A percentile compares a stretch with the other conserved stretches of the same genome.
These are phyloP conservation scores for Trachelus iudaicus DNA, from an alignment of 2,888 invertebrate genomes.

Conservation along the genomic window DNA sequence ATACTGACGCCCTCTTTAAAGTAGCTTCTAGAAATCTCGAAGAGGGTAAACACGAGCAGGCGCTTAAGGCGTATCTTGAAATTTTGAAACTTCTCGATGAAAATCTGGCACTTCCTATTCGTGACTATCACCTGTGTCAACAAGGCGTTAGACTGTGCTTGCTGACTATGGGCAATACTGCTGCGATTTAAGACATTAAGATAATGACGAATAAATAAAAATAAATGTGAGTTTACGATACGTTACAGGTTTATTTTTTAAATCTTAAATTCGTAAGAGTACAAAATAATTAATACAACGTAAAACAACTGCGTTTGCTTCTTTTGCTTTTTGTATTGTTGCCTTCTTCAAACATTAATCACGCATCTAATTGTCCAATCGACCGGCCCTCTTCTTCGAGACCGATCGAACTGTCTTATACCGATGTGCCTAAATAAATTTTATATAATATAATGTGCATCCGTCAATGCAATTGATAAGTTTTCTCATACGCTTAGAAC, in stretches of 20 bases:
- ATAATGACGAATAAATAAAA: neutral
- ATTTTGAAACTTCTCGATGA: constrained; percentile 76
- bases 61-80: constrained; percentile 74
- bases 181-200: constrained; percentile 24
- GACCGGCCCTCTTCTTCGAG: neutral
- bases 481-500: neutral
- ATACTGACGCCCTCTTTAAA: constrained; percentile 77
- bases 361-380: neutral
- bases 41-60: constrained; percentile 72
- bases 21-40: constrained; percentile 73
- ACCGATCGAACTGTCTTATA: neutral
- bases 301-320: constrained; percentile 44
- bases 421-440: neutral
- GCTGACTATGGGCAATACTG: constrained; percentile 73
- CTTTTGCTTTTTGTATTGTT: neutral
- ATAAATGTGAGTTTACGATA: constrained; percentile 29
- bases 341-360: neutral
- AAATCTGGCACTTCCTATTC: constrained; percentile 78
- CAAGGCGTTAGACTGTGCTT: constrained; percentile 78
- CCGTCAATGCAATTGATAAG: neutral
- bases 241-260: constrained; percentile 54
- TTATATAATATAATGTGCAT: neutral
- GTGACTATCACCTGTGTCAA: constrained; percentile 80
- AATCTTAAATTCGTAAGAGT: constrained; percentile 55
- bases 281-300: constrained; percentile 60